phyloP scores from a whole-genome alignment of 1,140 invertebrate species.

The Pachyrhynchus sulphureomaculatus region DNA sequence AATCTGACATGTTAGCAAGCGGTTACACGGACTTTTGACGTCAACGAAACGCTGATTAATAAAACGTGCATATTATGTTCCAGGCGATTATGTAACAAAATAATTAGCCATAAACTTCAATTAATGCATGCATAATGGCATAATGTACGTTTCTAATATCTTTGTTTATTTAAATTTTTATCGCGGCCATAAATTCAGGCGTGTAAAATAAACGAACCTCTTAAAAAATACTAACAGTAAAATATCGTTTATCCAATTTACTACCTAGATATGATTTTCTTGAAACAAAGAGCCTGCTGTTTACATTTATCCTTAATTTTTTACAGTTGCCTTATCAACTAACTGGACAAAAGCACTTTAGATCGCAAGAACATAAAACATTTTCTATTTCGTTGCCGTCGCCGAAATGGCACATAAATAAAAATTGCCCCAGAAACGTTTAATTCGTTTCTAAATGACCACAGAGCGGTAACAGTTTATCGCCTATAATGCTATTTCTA shows the following conservation, averaged over 20 bases:
- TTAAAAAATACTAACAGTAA: background rate
- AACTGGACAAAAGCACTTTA: background rate
- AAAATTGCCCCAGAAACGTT: slow-evolving; percentile 28
- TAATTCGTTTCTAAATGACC: slow-evolving; percentile 32
- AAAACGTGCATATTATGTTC: background rate
- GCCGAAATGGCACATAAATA: slow-evolving; percentile 23
- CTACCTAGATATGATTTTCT: background rate
- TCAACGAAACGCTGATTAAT: no score
- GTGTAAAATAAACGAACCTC: background rate
- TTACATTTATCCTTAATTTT: background rate
- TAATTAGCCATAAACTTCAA: background rate
- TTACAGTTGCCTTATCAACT: background rate
- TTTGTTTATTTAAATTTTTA: background rate
- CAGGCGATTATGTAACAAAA: background rate
- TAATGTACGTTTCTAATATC: background rate
- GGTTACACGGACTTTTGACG: no score
- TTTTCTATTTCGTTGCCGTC: slow-evolving; percentile 16
- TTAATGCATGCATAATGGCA: background rate
- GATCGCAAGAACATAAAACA: slow-evolving; percentile 4
- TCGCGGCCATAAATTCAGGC: no score
- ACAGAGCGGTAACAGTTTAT: slow-evolving; percentile 31
- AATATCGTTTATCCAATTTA: background rate
- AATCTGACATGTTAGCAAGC: no score
- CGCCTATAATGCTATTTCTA: slow-evolving; percentile 26
- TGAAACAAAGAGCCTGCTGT: background rate